phyloP scores from a whole-genome alignment of 2,113 vertebrate species.

The Diphyllodes magnificus region DNA sequence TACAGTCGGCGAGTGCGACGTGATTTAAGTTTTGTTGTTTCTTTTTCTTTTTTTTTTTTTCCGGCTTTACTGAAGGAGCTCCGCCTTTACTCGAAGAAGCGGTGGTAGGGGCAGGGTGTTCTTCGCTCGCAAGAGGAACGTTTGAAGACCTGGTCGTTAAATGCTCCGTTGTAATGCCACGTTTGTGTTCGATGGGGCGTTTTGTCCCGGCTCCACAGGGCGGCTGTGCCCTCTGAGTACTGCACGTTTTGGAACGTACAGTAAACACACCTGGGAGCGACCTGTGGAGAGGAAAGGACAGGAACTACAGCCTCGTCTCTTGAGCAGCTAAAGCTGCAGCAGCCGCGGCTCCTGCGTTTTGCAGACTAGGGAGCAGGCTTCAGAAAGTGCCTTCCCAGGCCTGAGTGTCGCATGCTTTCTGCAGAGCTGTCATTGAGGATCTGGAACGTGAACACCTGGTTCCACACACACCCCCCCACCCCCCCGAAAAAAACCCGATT shows the following conservation, averaged over 20 bases:
- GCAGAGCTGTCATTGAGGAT: not conserved
- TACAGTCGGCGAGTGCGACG: no score
- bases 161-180: fast-evolving
- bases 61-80: not conserved
- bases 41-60: no score
- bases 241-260: not conserved
- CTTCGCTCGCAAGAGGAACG: not conserved
- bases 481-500: fast-evolving
- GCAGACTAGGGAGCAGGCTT: not conserved
- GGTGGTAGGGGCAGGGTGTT: not conserved
- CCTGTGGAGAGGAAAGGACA: fast-evolving
- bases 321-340: not conserved
- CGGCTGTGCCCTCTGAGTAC: not conserved
- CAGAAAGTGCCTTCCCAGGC: not conserved
- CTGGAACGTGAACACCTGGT: not conserved
- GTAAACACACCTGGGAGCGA: not conserved
- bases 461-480: no score
- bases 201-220: not conserved
- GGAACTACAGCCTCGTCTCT: fast-evolving
- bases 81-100: not conserved
- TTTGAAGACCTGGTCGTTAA: not conserved
- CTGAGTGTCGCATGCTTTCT: fast-evolving
- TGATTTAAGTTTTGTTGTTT: not conserved
- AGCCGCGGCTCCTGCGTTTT: not conserved
- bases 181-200: not conserved